phyloP scores from a whole-genome alignment of 2,113 vertebrate species.

The Callocephalon fimbriatum region DNA sequence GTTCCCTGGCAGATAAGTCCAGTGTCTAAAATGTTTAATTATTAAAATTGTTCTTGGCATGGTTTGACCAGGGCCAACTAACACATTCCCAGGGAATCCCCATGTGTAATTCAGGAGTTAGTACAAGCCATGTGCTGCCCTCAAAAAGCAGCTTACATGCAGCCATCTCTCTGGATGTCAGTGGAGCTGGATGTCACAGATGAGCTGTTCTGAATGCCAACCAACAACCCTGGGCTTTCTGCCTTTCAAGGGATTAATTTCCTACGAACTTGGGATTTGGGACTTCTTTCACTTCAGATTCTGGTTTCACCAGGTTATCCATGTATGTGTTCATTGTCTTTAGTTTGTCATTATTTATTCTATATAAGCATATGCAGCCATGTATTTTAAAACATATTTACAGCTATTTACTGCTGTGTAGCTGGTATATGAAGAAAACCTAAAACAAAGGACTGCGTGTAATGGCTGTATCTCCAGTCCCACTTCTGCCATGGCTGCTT shows the following conservation, averaged over 20 bases:
- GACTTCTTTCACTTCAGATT: not conserved
- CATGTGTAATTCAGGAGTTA: not conserved
- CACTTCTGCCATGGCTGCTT: not conserved
- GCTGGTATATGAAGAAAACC: not conserved
- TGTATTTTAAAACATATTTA: not conserved
- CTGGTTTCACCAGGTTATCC: not conserved
- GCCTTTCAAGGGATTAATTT: not conserved
- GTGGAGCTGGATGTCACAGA: not conserved
- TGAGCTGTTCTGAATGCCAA: not conserved
- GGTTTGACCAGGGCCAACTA: not conserved
- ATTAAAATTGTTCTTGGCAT: not conserved
- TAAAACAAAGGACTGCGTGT: not conserved
- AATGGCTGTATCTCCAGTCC: not conserved
- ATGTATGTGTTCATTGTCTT: not conserved
- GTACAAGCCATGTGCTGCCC: not conserved
- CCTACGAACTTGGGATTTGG: not conserved
- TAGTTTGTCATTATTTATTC: not conserved
- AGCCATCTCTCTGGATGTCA: not conserved
- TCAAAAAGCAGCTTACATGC: not conserved
- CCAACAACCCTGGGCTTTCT: not conserved
- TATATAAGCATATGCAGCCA: not conserved
- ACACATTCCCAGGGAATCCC: not conserved
- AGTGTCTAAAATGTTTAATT: not conserved
- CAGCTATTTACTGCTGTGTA: not conserved
- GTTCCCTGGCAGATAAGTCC: not conserved